Evolutionary conservation across 2,888 invertebrate genomes (phyloP), one percentile per base, ranked within the genome.

Genomic region (Dryobotodes eremita): DNA sequence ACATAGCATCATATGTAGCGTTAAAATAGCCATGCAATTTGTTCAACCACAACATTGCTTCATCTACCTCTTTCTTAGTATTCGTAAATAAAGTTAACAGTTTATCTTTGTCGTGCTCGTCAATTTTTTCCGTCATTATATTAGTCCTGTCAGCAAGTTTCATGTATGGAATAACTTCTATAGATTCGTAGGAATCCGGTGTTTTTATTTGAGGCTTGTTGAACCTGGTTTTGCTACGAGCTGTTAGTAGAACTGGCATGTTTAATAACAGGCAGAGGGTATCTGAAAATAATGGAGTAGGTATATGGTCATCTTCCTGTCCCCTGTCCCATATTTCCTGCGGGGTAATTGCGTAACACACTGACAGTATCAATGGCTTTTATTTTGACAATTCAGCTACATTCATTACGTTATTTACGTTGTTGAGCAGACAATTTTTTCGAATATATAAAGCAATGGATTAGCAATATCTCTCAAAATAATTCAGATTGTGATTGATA

Each of bases 31-130:
- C 64, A 11, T 81, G 48, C 23, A 80, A 50, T 26, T 80, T 62
- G 6, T 64, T 80, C 4, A 78, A 48, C 36, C 8, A 15, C 1
- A 57, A 2, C 72, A 79, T 81, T 42, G 53, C 81, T 8, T n/a
- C 13, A 23, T 73, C 74, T 82, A 80, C 83, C 83, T 80, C 83
- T 26, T 82, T 55, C 10, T 80, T 66, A 1, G 83, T 83, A 8
- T 75, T 66, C 5, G 26, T 26, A 13, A 82, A 75, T 15, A 80
- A 20, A 53, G 8, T 26, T 0, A 75, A 17, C 2, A 79, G 11
- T 7, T 59, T 75, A 0, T 75, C 57, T 17, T 53, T 82, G 5
- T 66, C 42, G 0, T 50, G 13, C 0, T 71, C 74, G 5, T n/a
- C n/a, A 10, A n/a, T 31, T 2, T 55, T 48, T 3, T 57, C 64